A percentile compares a stretch with the other conserved stretches of the same genome.
Conservation (phyloP, 2,113 vertebrate species). For the Gymnobelideus leadbeateri region DNA sequence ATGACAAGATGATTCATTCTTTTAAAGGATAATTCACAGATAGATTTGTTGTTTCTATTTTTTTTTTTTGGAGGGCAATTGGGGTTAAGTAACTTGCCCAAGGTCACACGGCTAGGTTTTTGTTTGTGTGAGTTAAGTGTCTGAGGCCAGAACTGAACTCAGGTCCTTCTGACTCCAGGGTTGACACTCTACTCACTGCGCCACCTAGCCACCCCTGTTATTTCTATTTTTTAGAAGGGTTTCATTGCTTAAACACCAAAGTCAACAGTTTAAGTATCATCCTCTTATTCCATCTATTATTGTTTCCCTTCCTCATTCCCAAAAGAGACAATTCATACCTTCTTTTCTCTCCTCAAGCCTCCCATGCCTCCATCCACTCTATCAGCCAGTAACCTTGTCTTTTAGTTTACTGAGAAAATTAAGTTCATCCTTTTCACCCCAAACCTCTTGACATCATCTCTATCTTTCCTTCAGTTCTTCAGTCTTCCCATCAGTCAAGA, state of each 20-base stretch:
- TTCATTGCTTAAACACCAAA: not conserved
- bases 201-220: too few species aligned
- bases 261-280: not conserved
- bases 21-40: not conserved
- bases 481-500: not conserved
- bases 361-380: too few species aligned
- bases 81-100: too few species aligned
- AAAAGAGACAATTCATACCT: not conserved
- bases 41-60: not conserved
- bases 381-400: not conserved
- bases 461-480: not conserved
- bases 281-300: not conserved
- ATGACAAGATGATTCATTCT: conserved; percentile 1
- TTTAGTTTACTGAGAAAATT: not conserved
- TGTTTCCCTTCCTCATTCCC: not conserved
- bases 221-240: not conserved
- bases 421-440: not conserved
- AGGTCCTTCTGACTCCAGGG: too few species aligned
- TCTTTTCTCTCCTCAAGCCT: too few species aligned
- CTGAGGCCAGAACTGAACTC: too few species aligned
- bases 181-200: too few species aligned
- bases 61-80: too few species aligned
- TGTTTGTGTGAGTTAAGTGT: too few species aligned
- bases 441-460: not conserved
- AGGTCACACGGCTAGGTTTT: too few species aligned